Evolutionary conservation across 2,113 vertebrate species (phyloP).

Genomic region (Lota lota): DNA sequence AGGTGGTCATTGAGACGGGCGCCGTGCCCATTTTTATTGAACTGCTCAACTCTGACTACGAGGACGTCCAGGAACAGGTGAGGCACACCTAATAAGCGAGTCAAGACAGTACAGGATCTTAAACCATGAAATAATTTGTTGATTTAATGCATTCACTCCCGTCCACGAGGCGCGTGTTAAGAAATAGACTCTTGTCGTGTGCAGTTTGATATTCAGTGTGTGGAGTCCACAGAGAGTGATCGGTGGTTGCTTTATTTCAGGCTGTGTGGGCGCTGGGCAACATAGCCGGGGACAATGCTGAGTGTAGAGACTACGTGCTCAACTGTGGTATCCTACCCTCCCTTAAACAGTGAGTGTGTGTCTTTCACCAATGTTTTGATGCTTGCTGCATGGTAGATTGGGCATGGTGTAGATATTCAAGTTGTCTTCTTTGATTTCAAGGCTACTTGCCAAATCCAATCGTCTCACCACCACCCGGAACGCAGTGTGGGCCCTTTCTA

Average conservation of each 20-base stretch:
- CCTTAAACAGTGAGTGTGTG: conserved; percentile 82
- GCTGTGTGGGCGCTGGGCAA: conserved; percentile 94
- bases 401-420: background rate
- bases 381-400: background rate
- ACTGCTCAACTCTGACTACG: conserved; percentile 87
- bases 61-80: conserved; percentile 94
- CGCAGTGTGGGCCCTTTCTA: conserved; percentile 91
- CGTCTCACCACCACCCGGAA: conserved; percentile 90
- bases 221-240: conserved; percentile 18
- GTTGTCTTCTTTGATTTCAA: conserved; percentile 36
- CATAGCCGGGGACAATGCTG: conserved; percentile 91
- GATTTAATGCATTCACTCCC: background rate
- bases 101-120: background rate
- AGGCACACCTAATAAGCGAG: conserved; percentile 2
- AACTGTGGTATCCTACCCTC: conserved; percentile 88
- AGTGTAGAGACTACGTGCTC: conserved; percentile 92
- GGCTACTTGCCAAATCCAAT: conserved; percentile 85
- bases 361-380: background rate
- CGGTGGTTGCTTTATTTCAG: conserved; percentile 61
- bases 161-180: background rate
- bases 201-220: background rate
- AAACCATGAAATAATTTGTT: background rate
- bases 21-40: conserved; percentile 92
- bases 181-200: background rate
- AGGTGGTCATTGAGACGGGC: conserved; percentile 91